Evolutionary conservation across 1,140 invertebrate species (phyloP), one percentile per base, ranked within the genome.

Genomic region (Pseudomyrmex concolor): DNA sequence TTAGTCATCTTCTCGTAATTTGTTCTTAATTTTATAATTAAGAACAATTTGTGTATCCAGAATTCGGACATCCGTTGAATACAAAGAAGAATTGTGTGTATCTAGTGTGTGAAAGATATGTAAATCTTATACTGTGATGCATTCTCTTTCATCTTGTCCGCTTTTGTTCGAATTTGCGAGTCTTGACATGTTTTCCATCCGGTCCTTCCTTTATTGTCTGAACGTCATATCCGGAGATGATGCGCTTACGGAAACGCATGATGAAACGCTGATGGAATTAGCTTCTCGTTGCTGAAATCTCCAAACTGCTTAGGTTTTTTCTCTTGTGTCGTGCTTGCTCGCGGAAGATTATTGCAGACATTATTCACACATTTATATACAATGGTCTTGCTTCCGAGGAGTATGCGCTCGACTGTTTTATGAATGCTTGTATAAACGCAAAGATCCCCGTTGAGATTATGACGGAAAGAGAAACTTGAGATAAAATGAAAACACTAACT

Each of bases 161-260:
- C 8, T 15, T 59, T 78, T 78, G 76, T 78, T 78, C 64, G 51
- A 17, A 51, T 76, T 76, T 51, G 48, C 17, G 73, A 66, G n/a
- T 10, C 22, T 51, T 63, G 73, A 78, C 17, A 19, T 70, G 15
- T 48, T n/a, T 48, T 54, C 19, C 13, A 51, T 51, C 43, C 17
- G 64, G 74, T 45, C 15, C 19, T 80, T 71, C 66, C 66, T 51
- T 80, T 80, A 70, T 80, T 54, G 60, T 77, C 62, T 63, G 19
- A 77, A 34, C 48, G 50, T 76, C 73, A 68, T 78, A 48, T 3
- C 64, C 3, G 12, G 0, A 34, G 66, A 9, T 54, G 55, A 80
- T 59, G 66, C 51, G 54, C 54, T 80, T 71, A 71, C 34, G 34
- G 34, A 34, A 34, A 34, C 34, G 4, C 34, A 34, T 34, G 34